Conservation (phyloP, 2,888 invertebrate species). For the Neocrepidodera transversa region DNA sequence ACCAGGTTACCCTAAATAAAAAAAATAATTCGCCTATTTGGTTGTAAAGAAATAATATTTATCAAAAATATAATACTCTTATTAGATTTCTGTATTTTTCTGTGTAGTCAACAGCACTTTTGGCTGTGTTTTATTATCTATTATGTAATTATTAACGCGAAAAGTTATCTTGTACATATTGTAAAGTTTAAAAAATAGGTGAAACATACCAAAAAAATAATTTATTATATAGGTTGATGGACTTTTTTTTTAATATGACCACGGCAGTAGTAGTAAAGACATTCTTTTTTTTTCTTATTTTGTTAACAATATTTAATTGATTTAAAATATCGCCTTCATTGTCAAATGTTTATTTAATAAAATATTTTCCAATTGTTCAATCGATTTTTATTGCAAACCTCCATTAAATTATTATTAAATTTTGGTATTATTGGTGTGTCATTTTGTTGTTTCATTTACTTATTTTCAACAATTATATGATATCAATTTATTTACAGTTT, state of each 20-base stretch:
- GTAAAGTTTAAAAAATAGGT: conserved; percentile 49
- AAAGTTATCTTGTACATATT: conserved; percentile 49
- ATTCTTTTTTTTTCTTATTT: conserved; percentile 34
- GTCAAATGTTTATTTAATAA: conserved; percentile 39
- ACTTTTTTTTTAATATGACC: conserved; percentile 44
- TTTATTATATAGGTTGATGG: conserved; percentile 47
- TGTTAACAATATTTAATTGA: conserved; percentile 36
- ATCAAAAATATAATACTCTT: conserved; percentile 38
- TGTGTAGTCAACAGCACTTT: conserved; percentile 57
- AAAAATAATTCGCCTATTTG: not conserved
- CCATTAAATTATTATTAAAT: too few species aligned
- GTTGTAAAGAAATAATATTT: conserved; percentile 1
- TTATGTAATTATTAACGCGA: conserved; percentile 42
- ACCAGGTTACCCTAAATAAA: too few species aligned
- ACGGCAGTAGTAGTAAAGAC: conserved; percentile 39
- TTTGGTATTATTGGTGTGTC: too few species aligned
- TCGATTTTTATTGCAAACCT: not conserved
- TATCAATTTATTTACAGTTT: too few species aligned
- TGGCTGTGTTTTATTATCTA: conserved; percentile 56
- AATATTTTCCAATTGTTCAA: conserved; percentile 38
- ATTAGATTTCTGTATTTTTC: conserved; percentile 50
- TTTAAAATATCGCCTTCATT: conserved; percentile 31
- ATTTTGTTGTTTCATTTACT: too few species aligned
- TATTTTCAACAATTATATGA: too few species aligned
- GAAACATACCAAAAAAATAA: conserved; percentile 51